A percentile compares a stretch with the other conserved stretches of the same genome.
These are phyloP conservation scores for Coronaproctus castanopsis DNA, from an alignment of 2,888 invertebrate species.

Conservation along the genomic window DNA sequence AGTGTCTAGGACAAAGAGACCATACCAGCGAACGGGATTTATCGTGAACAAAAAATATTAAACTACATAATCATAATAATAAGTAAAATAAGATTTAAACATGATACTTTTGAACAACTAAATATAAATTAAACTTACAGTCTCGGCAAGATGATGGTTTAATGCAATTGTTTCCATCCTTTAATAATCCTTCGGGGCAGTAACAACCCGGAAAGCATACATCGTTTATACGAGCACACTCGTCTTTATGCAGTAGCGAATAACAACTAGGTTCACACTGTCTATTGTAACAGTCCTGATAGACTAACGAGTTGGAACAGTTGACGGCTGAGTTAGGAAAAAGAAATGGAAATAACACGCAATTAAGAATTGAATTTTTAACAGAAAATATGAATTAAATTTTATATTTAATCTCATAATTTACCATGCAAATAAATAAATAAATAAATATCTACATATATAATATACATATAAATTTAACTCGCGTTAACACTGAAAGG, in stretches of 20 bases:
- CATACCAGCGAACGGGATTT: too few species aligned
- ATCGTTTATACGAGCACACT: constrained; percentile 41
- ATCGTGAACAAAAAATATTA: too few species aligned
- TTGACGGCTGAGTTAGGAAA: constrained; percentile 34
- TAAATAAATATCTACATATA: too few species aligned
- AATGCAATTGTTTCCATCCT: constrained; percentile 46
- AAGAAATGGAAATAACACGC: constrained; percentile 5
- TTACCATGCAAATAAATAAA: too few species aligned
- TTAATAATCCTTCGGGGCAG: constrained; percentile 52
- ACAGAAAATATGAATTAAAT: too few species aligned
- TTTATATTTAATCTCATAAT: too few species aligned
- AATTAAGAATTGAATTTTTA: too few species aligned
- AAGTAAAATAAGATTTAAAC: background rate
- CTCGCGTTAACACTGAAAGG: too few species aligned
- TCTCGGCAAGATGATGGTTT: constrained; percentile 51
- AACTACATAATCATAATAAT: too few species aligned
- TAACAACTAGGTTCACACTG: constrained; percentile 59
- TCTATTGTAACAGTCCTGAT: constrained; percentile 58
- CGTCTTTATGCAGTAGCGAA: constrained; percentile 33
- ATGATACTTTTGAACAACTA: background rate
- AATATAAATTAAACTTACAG: constrained; percentile 38
- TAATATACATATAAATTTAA: too few species aligned
- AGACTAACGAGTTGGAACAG: constrained; percentile 56
- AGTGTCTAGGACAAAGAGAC: too few species aligned
- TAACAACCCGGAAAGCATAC: constrained; percentile 66